A percentile compares a stretch with the other conserved stretches of the same genome.
Evolutionary conservation across 2,797 vertebrate genomes (phyloP).

Genomic region (Anguilla obscura): DNA sequence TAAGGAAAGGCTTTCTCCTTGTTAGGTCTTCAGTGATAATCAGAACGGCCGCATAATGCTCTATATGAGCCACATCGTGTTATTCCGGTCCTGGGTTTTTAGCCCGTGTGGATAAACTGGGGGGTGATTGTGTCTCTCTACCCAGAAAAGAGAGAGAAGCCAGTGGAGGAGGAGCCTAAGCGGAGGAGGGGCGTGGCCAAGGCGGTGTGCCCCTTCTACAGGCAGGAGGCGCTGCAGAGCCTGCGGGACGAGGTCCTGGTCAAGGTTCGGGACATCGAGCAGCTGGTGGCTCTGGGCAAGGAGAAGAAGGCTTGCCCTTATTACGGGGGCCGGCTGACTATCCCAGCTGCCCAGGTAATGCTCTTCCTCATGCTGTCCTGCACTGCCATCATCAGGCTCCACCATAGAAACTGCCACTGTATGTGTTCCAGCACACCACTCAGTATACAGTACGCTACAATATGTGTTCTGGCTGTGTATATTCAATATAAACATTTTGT

Average conservation of each 20-base stretch:
- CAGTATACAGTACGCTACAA: too few relatives aligned
- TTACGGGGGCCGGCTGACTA: constrained; percentile 82
- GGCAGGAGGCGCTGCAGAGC: constrained; percentile 78
- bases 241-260: constrained; percentile 85
- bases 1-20: not conserved
- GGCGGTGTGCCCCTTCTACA: constrained; percentile 76
- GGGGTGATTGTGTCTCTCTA: not conserved
- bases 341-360: constrained; percentile 88
- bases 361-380: not conserved
- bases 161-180: constrained; percentile 65
- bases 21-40: not conserved
- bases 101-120: constrained; percentile 25
- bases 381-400: not conserved
- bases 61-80: not conserved
- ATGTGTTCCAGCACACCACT: too few relatives aligned
- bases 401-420: not conserved
- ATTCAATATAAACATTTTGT: too few relatives aligned
- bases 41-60: not conserved
- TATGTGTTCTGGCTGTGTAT: too few relatives aligned
- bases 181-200: constrained; percentile 65
- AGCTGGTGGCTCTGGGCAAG: constrained; percentile 82
- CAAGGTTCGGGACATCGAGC: constrained; percentile 87
- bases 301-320: constrained; percentile 85
- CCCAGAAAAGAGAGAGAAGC: constrained; percentile 55
- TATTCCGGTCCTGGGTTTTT: constrained; percentile 10